A percentile compares a stretch with the other conserved stretches of the same genome.
phyloP scores from a whole-genome alignment of 1,140 invertebrate genomes.

The Eubasilissa regina region DNA sequence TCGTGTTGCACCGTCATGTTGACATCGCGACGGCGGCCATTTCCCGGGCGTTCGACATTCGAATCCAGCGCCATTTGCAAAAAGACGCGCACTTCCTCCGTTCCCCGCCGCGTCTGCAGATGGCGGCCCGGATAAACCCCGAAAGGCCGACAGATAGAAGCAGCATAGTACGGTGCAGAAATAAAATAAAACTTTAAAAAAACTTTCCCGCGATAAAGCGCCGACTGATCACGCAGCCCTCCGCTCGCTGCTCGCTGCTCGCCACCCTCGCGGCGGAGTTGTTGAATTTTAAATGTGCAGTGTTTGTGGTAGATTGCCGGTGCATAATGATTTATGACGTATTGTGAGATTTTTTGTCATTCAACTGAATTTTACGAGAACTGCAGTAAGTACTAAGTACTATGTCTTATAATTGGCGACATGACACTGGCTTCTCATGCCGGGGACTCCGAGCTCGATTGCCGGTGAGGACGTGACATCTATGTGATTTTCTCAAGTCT shows the following conservation, averaged over 20 bases:
- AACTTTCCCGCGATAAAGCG: slow-evolving; percentile 41
- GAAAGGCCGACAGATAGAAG: slow-evolving; percentile 49
- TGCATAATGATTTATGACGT: background rate
- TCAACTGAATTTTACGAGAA: no score
- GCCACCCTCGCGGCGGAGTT: no score
- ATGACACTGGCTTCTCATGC: no score
- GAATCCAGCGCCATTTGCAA: slow-evolving; percentile 21
- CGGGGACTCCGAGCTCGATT: no score
- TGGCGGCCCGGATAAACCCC: slow-evolving; percentile 40
- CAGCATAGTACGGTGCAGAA: slow-evolving; percentile 32
- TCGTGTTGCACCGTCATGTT: background rate
- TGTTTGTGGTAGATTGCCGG: slow-evolving; percentile 14
- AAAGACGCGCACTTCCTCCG: slow-evolving; percentile 43
- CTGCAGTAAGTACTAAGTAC: no score
- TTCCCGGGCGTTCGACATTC: slow-evolving; percentile 21
- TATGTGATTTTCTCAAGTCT: no score
- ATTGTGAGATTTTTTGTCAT: no score
- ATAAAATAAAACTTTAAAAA: slow-evolving; percentile 52
- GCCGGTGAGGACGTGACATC: no score
- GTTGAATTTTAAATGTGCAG: slow-evolving; percentile 15
- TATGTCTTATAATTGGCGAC: no score
- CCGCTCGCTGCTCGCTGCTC: no score
- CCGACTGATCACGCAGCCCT: slow-evolving; percentile 52
- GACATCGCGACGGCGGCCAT: slow-evolving; percentile 14
- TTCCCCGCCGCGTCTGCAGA: slow-evolving; percentile 53